Percentiles rank a stretch among this genome's conserved stretches.
Conservation (phyloP, 2,888 invertebrate genomes). For the Muschampia plurimacula region DNA sequence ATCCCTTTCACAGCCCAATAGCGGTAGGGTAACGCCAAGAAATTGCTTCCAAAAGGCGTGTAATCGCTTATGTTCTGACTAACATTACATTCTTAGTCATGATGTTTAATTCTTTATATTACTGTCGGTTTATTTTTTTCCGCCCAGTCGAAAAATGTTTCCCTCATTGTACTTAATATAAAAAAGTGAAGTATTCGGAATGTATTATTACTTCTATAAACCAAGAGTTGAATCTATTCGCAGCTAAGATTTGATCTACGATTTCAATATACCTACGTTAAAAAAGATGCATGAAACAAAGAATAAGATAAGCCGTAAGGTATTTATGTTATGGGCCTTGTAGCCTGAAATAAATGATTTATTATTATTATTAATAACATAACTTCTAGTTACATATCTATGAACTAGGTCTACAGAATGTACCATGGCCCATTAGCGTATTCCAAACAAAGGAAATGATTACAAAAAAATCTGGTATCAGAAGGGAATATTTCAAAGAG, state of each 20-base stretch:
- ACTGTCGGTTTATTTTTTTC: conserved; percentile 29
- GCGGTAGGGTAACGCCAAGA: conserved; percentile 40
- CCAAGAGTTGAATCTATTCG: too few relatives aligned
- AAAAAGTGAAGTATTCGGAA: neutral
- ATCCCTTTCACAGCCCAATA: conserved; percentile 41
- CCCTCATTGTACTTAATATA: neutral
- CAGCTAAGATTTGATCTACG: too few relatives aligned
- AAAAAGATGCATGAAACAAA: neutral
- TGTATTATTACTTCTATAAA: neutral
- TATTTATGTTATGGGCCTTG: neutral
- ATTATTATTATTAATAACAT: too few relatives aligned
- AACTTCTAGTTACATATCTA: too few relatives aligned
- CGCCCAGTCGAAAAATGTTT: neutral
- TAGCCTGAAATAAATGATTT: too few relatives aligned
- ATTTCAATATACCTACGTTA: neutral
- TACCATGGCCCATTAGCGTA: too few relatives aligned
- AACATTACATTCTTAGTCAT: conserved; percentile 32
- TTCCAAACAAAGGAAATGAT: neutral
- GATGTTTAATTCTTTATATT: conserved; percentile 31
- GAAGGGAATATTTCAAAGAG: neutral
- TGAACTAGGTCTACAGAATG: too few relatives aligned
- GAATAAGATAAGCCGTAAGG: neutral
- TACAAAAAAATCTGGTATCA: neutral
- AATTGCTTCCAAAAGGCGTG: conserved; percentile 47
- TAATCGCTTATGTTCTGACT: conserved; percentile 44